phyloP scores from a whole-genome alignment of 2,888 invertebrate genomes.

The Halictus ligatus region DNA sequence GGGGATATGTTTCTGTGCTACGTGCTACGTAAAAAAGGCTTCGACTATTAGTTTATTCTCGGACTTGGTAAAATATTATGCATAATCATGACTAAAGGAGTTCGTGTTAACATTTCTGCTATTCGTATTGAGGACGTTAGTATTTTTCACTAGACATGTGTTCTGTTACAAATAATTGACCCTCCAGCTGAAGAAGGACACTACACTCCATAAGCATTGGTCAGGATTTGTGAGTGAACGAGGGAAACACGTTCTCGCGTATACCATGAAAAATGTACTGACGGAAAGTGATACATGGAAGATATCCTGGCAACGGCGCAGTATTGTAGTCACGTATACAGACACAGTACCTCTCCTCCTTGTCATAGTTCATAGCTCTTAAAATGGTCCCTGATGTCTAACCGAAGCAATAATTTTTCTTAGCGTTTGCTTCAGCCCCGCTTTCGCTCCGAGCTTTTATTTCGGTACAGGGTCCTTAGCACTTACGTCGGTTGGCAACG shows the following conservation, averaged over 20 bases:
- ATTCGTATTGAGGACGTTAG: background rate
- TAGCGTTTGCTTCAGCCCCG: constrained; percentile 46
- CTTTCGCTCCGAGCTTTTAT: constrained; percentile 19
- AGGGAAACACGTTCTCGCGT: constrained; percentile 38
- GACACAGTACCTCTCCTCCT: constrained; percentile 24
- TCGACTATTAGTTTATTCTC: too few relatives aligned
- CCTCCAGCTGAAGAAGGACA: background rate
- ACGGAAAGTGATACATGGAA: constrained; percentile 57
- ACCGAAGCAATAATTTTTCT: constrained; percentile 60
- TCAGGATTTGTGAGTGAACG: constrained; percentile 43
- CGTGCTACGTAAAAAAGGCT: background rate
- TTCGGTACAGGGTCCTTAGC: background rate
- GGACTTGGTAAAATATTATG: too few relatives aligned
- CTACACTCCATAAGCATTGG: constrained; percentile 7
- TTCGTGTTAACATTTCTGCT: background rate
- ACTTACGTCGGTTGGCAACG: background rate
- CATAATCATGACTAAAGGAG: too few relatives aligned
- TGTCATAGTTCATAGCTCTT: constrained; percentile 33
- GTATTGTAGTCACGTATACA: constrained; percentile 58
- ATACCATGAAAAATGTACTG: constrained; percentile 60
- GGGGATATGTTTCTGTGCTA: background rate
- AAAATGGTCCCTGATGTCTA: constrained; percentile 39
- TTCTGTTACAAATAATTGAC: background rate
- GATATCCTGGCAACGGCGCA: constrained; percentile 27
- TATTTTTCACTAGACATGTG: background rate